These are phyloP conservation scores for Bradypus variegatus DNA, from an alignment of 2,797 vertebrate species.

Conservation along the genomic window DNA sequence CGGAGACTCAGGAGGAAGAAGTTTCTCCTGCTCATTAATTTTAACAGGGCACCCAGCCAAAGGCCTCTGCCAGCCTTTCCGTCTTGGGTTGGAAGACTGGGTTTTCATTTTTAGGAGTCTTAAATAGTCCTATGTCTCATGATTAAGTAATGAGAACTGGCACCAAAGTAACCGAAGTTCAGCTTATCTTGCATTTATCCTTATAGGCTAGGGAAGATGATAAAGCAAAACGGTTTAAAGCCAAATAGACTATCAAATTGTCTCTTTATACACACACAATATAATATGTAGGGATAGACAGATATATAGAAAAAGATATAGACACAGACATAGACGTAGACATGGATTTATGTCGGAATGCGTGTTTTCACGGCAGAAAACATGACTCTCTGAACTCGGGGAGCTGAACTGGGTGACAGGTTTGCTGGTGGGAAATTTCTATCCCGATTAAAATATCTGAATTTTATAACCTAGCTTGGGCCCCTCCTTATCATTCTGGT, in stretches of 20 bases:
- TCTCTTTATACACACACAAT: background rate
- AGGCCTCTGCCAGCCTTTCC: constrained; percentile 66
- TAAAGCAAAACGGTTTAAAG: constrained; percentile 68
- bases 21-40: constrained; percentile 72
- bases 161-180: constrained; percentile 72
- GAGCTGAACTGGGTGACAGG: background rate
- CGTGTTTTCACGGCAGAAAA: background rate
- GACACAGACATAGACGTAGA: background rate
- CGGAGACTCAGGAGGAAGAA: constrained; percentile 43
- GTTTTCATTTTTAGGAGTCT: constrained; percentile 74
- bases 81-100: constrained; percentile 64
- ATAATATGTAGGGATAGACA: background rate
- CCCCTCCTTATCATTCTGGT: background rate
- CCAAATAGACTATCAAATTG: constrained; percentile 48
- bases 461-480: background rate
- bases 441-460: background rate
- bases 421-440: constrained; percentile 8
- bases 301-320: too few species aligned
- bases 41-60: constrained; percentile 74
- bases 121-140: constrained; percentile 75
- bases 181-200: constrained; percentile 76
- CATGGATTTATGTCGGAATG: background rate
- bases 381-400: background rate
- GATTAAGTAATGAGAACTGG: constrained; percentile 79
- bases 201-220: constrained; percentile 63